Percentiles rank a stretch among this genome's conserved stretches.
These are phyloP conservation scores for Bryconaethiops microstoma DNA, from an alignment of 2,797 vertebrate species.

Conservation along the genomic window DNA sequence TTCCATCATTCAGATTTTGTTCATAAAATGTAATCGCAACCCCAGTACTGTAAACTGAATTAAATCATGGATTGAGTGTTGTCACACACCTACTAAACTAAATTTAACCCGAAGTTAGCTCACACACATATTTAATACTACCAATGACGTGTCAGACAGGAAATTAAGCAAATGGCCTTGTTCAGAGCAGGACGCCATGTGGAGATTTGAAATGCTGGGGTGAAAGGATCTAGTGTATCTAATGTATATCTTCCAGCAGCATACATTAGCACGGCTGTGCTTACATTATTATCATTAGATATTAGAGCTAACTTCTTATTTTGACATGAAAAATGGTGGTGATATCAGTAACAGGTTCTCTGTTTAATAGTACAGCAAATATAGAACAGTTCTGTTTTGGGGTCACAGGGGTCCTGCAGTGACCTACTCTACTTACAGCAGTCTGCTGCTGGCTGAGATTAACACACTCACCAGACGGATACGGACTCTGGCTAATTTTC, in stretches of 20 bases:
- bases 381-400: background rate
- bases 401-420: background rate
- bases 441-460: background rate
- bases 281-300: background rate
- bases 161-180: background rate
- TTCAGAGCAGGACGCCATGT: background rate
- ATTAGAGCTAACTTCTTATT: background rate
- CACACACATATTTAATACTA: background rate
- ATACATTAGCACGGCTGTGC: background rate
- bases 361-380: background rate
- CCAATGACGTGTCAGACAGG: background rate
- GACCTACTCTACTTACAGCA: background rate
- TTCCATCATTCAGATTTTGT: too few species aligned
- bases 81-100: background rate
- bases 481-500: slow-evolving; percentile 2
- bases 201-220: background rate
- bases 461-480: background rate
- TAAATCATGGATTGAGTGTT: too few species aligned
- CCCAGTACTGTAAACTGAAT: too few species aligned
- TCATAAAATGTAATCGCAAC: too few species aligned
- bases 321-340: background rate
- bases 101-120: background rate
- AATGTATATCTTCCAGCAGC: background rate
- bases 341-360: background rate
- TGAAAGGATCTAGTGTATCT: background rate